These are phyloP conservation scores for Dendroctonus ponderosae DNA, from an alignment of 1,140 invertebrate species.

Conservation along the genomic window DNA sequence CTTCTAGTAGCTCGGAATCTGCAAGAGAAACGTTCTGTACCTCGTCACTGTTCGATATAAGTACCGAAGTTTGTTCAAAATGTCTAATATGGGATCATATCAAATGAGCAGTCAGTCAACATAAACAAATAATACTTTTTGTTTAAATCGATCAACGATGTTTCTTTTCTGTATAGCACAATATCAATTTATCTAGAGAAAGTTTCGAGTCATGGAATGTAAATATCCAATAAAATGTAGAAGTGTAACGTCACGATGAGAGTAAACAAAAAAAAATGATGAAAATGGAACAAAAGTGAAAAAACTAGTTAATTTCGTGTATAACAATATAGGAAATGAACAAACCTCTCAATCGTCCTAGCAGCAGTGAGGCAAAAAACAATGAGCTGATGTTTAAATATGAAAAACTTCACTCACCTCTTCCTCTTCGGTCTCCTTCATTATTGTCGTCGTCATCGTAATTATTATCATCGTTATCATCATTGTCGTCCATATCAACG, in stretches of 20 bases:
- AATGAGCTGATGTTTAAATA: too few relatives aligned
- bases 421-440: constrained; percentile 38
- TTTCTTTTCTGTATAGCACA: too few relatives aligned
- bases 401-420: constrained; percentile 12
- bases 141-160: too few relatives aligned
- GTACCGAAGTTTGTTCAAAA: constrained; percentile 36
- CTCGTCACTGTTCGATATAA: constrained; percentile 3
- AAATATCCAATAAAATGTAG: too few relatives aligned
- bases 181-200: too few relatives aligned
- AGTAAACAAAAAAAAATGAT: constrained; percentile 1
- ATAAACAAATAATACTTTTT: too few relatives aligned
- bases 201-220: too few relatives aligned
- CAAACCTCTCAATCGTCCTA: constrained; percentile 11
- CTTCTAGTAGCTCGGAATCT: constrained; percentile 35
- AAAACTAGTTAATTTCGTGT: constrained; percentile 30
- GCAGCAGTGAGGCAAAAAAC: background rate
- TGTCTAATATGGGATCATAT: too few relatives aligned
- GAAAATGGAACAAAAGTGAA: constrained; percentile 50
- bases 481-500: constrained; percentile 58
- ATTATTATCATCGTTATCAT: constrained; percentile 54
- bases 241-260: background rate
- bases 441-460: constrained; percentile 49
- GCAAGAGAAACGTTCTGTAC: constrained; percentile 1
- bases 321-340: background rate
- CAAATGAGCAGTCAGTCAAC: too few relatives aligned